Percentiles rank a stretch among this genome's conserved stretches.
These are phyloP conservation scores for Lathronympha strigana DNA, from an alignment of 2,888 invertebrate species.

Conservation along the genomic window DNA sequence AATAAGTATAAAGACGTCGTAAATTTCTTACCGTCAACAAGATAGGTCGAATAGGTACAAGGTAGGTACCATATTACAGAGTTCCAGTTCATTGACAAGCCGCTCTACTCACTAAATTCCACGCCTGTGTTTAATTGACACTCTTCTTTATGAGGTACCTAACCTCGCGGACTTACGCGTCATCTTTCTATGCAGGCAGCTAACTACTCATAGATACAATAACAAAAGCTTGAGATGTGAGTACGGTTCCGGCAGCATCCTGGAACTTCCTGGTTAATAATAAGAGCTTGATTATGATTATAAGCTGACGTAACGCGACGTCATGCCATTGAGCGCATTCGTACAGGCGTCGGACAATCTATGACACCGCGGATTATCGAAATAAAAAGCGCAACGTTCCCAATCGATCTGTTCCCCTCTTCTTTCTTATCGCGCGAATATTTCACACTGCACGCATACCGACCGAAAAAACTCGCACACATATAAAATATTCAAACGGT, in stretches of 20 bases:
- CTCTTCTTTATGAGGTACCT: not conserved
- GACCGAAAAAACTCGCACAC: conserved; percentile 84
- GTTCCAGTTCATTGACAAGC: conserved; percentile 16
- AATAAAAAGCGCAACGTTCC: conserved; percentile 81
- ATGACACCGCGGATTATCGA: conserved; percentile 66
- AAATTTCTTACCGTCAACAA: not conserved
- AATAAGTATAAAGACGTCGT: not conserved
- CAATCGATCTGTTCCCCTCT: conserved; percentile 83
- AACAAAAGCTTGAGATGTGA: not conserved
- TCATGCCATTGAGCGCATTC: not conserved
- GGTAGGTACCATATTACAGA: too few relatives aligned
- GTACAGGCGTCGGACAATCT: conserved; percentile 59
- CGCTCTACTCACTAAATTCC: not conserved
- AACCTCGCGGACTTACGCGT: not conserved
- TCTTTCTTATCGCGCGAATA: conserved; percentile 84
- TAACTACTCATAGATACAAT: not conserved
- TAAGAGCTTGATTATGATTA: not conserved
- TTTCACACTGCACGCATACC: conserved; percentile 84
- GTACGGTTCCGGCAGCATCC: not conserved
- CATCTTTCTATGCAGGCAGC: not conserved
- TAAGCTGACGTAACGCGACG: not conserved
- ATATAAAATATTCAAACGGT: conserved; percentile 85
- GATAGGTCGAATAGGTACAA: not conserved
- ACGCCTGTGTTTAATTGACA: not conserved
- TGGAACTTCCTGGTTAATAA: not conserved